Base-by-base conservation (phyloP, 2,888 invertebrate species). In the Plebejus melissa region DNA sequence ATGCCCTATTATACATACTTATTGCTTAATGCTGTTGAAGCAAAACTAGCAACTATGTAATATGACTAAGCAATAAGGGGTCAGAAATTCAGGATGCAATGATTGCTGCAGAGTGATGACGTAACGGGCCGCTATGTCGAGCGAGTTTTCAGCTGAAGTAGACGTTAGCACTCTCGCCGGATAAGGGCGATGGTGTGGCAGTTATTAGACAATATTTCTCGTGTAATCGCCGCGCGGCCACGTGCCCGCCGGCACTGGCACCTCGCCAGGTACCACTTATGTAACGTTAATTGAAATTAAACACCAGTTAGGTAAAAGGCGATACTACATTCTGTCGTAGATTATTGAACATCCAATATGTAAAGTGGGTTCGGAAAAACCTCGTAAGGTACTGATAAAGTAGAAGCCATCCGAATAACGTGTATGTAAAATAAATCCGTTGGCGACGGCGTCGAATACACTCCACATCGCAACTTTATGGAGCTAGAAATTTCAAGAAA, bases 371-470 rank as follows among this genome's bases (percentile, higher is more conserved):
- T 70, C 5, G 65, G 13, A 32, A 65, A 60, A 71, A 71, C 71
- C 22, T 41, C n/a, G 1, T 28, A 1, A 28, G n/a, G 28, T 22
- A n/a, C 41, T n/a, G 9, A 70, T 41, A 71, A 41, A 71, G 41
- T 41, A 46, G 28, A 71, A 71, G 22, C 22, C 71, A 11, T 65
- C 65, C 46, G 46, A 41, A 71, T 28, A 71, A 46, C 46, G 46
- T 71, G 41, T 13, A 71, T 71, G 71, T 71, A 71, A 71, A 71
- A 50, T 71, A 71, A 71, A 46, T 71, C 46, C 46, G 71, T 22
- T 71, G 22, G 46, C 22, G 22, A 71, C 65, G 65, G 50, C 72
- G 50, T 72, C 72, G 9, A 71, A 72, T 72, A 46, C 16, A 16
- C 72, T 28, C 46, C 50, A 72, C 54, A 71, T 54, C 50, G 46